Percentiles rank a stretch among this genome's conserved stretches.
Evolutionary conservation across 2,113 vertebrate genomes (phyloP).

Genomic region (Plecotus auritus): DNA sequence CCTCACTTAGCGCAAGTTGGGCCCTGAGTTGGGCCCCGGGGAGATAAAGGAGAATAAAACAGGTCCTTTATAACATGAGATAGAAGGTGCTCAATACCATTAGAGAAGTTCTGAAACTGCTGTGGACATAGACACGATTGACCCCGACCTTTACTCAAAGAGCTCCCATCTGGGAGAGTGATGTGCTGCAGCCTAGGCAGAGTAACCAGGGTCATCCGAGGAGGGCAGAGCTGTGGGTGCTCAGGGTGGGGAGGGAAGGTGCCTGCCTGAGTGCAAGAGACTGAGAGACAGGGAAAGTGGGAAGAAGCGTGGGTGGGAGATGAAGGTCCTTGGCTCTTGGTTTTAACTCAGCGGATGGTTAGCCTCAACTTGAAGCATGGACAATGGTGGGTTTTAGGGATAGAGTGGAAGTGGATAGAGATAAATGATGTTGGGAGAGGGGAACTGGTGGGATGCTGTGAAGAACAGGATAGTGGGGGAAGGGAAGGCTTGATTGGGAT

Average conservation of each 20-base stretch:
- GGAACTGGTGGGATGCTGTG: background rate
- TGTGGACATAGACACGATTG: background rate
- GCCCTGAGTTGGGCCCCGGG: background rate
- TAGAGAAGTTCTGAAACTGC: background rate
- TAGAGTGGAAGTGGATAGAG: background rate
- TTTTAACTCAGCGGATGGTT: background rate
- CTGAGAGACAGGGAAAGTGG: background rate
- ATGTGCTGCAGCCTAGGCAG: background rate
- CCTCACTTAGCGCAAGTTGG: background rate
- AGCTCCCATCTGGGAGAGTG: background rate
- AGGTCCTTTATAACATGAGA: background rate
- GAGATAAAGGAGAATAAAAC: background rate
- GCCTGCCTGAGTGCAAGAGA: background rate
- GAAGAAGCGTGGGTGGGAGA: background rate
- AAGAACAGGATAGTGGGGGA: background rate
- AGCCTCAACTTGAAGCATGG: background rate
- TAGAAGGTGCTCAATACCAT: background rate
- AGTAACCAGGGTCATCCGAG: background rate
- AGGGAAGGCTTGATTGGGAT: rapidly evolving
- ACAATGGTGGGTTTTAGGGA: background rate
- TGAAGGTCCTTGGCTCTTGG: background rate
- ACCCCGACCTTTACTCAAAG: background rate
- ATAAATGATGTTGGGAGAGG: background rate
- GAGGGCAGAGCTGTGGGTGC: background rate
- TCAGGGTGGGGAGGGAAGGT: background rate